Evolutionary conservation across 2,888 invertebrate genomes (phyloP).

Genomic region (Muschampia plurimacula): DNA sequence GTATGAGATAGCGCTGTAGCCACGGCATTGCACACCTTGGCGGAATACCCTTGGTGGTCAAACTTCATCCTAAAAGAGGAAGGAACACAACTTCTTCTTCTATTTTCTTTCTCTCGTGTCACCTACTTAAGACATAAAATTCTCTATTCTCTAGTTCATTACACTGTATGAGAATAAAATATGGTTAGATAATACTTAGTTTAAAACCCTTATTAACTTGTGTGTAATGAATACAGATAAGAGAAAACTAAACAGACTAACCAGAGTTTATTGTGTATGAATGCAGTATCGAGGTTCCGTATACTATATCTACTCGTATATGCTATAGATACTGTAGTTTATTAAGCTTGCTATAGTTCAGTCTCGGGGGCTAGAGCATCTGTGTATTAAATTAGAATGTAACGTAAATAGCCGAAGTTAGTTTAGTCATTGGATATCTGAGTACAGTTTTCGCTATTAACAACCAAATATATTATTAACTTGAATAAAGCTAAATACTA

Average conservation of each 20-base stretch:
- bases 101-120: no score
- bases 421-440: neutral
- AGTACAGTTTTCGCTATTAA: no score
- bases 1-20: no score
- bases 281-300: conserved; percentile 6
- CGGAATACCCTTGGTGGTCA: no score
- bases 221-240: conserved; percentile 19
- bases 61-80: no score
- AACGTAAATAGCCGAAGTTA: conserved; percentile 5
- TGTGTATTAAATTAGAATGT: conserved; percentile 11
- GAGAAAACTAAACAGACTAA: conserved; percentile 8
- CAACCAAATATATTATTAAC: neutral
- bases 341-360: neutral
- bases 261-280: conserved; percentile 15
- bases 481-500: no score
- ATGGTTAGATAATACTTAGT: no score
- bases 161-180: neutral
- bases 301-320: conserved; percentile 6
- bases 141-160: neutral
- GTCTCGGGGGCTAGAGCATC: neutral
- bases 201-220: neutral
- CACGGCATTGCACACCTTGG: no score
- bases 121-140: neutral
- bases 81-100: no score
- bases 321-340: neutral